phyloP scores from a whole-genome alignment of 2,113 vertebrate species.

The Dipodomys ordii region DNA sequence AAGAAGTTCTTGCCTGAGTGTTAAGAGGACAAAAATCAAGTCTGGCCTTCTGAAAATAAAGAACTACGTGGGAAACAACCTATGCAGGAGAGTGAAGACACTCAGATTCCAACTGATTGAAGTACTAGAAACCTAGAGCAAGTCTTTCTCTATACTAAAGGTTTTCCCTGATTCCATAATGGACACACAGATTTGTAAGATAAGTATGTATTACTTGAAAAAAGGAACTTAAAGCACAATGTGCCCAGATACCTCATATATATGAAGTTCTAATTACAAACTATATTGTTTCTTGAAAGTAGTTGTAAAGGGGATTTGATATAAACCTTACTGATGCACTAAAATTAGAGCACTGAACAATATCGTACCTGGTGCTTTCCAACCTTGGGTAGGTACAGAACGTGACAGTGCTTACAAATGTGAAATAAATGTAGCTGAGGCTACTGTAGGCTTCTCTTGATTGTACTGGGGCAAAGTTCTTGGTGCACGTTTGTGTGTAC shows the following conservation, averaged over 20 bases:
- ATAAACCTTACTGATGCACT: neutral
- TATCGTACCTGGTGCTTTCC: neutral
- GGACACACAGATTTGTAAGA: neutral
- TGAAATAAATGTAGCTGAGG: neutral
- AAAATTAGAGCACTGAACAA: neutral
- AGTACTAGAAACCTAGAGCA: neutral
- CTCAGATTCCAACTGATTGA: neutral
- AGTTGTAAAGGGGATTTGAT: neutral
- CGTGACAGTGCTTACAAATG: neutral
- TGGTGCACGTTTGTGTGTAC: no score
- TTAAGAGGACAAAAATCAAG: neutral
- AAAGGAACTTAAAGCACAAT: neutral
- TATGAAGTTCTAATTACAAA: neutral
- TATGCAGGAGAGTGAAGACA: neutral
- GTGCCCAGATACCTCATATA: neutral
- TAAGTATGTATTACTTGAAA: slow-evolving; percentile 1
- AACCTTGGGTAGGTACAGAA: neutral
- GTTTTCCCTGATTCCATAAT: neutral
- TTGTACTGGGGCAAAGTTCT: neutral
- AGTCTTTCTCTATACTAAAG: neutral
- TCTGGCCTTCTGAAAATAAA: neutral
- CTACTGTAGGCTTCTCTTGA: neutral
- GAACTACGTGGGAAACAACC: neutral
- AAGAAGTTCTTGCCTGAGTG: neutral
- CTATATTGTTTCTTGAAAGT: neutral